These are phyloP conservation scores for Tricholaema leucomelas DNA, from an alignment of 2,113 vertebrate genomes.

Conservation along the genomic window DNA sequence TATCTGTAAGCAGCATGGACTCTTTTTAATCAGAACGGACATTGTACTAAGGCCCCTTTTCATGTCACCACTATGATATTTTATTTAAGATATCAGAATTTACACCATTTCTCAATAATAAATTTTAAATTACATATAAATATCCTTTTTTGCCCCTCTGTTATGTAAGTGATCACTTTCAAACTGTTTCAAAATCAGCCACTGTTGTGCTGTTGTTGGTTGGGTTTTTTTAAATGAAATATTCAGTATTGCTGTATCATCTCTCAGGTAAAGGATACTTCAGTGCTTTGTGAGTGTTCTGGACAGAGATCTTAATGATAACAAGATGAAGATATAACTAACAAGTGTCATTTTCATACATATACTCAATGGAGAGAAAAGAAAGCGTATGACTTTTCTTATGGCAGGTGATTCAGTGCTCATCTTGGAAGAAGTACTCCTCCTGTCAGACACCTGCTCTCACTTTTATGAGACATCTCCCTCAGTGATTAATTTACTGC, in stretches of 20 bases:
- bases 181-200: not conserved
- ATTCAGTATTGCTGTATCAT: not conserved
- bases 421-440: not conserved
- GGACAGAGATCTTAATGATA: not conserved
- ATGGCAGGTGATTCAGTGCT: not conserved
- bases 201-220: not conserved
- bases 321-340: not conserved
- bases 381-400: not conserved
- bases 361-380: not conserved
- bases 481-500: not conserved
- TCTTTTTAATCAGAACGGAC: not conserved
- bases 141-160: accelerated
- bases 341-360: not conserved
- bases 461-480: not conserved
- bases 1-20: conserved; percentile 49
- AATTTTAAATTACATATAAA: not conserved
- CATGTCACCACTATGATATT: not conserved
- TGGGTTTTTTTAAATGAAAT: not conserved
- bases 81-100: not conserved
- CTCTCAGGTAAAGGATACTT: not conserved
- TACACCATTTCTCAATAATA: not conserved
- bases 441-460: not conserved
- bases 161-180: not conserved
- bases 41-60: not conserved
- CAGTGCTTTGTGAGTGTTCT: not conserved